Evolutionary conservation across 2,797 vertebrate genomes (phyloP).

Genomic region (Sebastes kiyomatsui): DNA sequence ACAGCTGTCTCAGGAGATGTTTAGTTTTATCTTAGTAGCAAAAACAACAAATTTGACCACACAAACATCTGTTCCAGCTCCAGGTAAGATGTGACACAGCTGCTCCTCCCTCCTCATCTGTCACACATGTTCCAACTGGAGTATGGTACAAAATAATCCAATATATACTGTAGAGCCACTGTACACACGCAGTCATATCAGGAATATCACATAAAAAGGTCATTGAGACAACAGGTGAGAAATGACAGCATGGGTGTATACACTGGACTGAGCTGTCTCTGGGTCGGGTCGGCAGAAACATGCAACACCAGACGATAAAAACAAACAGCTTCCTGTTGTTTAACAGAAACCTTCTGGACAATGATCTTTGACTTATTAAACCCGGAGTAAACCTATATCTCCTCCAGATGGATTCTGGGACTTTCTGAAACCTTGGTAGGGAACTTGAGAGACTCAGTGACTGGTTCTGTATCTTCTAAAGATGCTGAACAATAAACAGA

Average conservation of each 20-base stretch:
- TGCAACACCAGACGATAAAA: slow-evolving; percentile 50
- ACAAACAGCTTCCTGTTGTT: slow-evolving; percentile 20
- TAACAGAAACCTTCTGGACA: slow-evolving; percentile 5
- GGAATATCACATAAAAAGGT: slow-evolving; percentile 35
- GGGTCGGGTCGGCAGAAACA: slow-evolving; percentile 41
- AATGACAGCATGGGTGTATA: slow-evolving; percentile 25
- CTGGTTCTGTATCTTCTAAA: background rate
- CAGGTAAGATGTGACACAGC: slow-evolving; percentile 72
- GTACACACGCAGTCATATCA: slow-evolving; percentile 38
- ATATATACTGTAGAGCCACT: slow-evolving; percentile 50
- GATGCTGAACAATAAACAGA: background rate
- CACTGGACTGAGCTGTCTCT: slow-evolving; percentile 24
- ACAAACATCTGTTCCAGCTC: slow-evolving; percentile 81
- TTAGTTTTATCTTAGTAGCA: slow-evolving; percentile 69
- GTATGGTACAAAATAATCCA: slow-evolving; percentile 49
- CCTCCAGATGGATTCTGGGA: background rate
- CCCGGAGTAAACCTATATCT: background rate
- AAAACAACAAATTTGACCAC: slow-evolving; percentile 82
- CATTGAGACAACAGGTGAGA: slow-evolving; percentile 31
- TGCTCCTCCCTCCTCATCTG: slow-evolving; percentile 8
- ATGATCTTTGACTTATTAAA: slow-evolving; percentile 9
- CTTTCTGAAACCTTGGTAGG: background rate
- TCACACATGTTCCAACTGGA: slow-evolving; percentile 12
- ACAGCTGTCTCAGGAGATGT: slow-evolving; percentile 42
- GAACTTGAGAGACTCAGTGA: background rate